phyloP scores from a whole-genome alignment of 2,113 vertebrate species.

The Macquaria ambigua region DNA sequence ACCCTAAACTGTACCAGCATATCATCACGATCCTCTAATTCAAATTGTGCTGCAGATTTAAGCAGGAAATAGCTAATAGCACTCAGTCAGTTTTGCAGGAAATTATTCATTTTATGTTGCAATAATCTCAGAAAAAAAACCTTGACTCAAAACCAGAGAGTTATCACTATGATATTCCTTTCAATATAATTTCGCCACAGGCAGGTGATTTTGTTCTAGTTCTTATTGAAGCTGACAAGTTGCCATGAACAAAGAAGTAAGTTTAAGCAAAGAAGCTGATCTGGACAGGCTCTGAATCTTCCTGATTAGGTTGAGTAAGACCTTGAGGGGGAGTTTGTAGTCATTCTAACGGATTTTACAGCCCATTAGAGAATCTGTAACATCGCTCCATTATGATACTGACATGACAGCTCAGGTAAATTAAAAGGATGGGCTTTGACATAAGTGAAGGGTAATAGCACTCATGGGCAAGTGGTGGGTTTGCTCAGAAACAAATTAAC shows the following conservation, averaged over 20 bases:
- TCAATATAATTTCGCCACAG: conserved; percentile 8
- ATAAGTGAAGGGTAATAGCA: conserved; percentile 47
- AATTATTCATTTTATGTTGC: not conserved
- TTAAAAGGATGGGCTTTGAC: conserved; percentile 50
- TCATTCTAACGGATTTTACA: conserved; percentile 59
- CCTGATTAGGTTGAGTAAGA: conserved; percentile 53
- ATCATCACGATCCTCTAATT: not conserved
- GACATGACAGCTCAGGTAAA: conserved; percentile 59
- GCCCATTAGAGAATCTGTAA: conserved; percentile 52
- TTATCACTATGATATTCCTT: not conserved
- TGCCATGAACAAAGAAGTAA: conserved; percentile 8
- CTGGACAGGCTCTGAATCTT: conserved; percentile 32
- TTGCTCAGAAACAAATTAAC: conserved; percentile 28
- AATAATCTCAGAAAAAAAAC: not conserved
- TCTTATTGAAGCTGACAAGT: conserved; percentile 40
- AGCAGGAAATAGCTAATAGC: not conserved
- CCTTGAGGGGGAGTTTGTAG: conserved; percentile 46
- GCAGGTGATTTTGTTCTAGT: conserved; percentile 30
- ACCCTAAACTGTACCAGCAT: not conserved
- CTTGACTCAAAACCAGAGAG: not conserved
- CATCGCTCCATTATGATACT: conserved; percentile 29
- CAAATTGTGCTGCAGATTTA: not conserved
- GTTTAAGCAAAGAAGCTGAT: conserved; percentile 29
- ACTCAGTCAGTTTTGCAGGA: not conserved
- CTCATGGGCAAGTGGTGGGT: conserved; percentile 25